phyloP scores from a whole-genome alignment of 2,113 vertebrate species.

The Hassar affinis region DNA sequence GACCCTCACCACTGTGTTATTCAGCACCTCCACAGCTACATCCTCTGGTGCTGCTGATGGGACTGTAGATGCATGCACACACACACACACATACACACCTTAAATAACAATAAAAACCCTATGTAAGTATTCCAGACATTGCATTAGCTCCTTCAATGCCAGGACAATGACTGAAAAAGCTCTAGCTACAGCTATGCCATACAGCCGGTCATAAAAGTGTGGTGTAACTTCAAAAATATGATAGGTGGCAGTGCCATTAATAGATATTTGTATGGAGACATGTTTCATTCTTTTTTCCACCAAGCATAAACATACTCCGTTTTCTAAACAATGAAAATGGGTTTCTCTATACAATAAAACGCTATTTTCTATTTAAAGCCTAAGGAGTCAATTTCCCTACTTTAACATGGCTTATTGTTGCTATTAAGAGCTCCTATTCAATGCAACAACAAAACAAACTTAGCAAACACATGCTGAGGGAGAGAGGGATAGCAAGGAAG shows the following conservation, averaged over 20 bases:
- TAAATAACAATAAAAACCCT: constrained; percentile 35
- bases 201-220: constrained; percentile 23
- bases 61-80: constrained; percentile 68
- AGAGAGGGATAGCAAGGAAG: background rate
- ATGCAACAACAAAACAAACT: background rate
- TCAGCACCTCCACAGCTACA: constrained; percentile 79
- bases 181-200: background rate
- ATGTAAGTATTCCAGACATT: constrained; percentile 13
- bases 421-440: background rate
- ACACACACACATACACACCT: constrained; percentile 33
- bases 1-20: constrained; percentile 84
- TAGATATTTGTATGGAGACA: constrained; percentile 28
- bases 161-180: constrained; percentile 34
- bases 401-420: background rate
- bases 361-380: constrained; percentile 27
- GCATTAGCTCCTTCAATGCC: constrained; percentile 28
- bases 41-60: constrained; percentile 84
- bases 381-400: constrained; percentile 2
- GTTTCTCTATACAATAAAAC: constrained; percentile 4
- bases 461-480: constrained; percentile 5
- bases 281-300: constrained; percentile 13
- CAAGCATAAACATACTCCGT: constrained; percentile 17
- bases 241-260: constrained; percentile 22
- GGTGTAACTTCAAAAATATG: constrained; percentile 27
- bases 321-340: constrained; percentile 33